These are phyloP conservation scores for Idaea biselata DNA, from an alignment of 2,888 invertebrate genomes.

Conservation along the genomic window DNA sequence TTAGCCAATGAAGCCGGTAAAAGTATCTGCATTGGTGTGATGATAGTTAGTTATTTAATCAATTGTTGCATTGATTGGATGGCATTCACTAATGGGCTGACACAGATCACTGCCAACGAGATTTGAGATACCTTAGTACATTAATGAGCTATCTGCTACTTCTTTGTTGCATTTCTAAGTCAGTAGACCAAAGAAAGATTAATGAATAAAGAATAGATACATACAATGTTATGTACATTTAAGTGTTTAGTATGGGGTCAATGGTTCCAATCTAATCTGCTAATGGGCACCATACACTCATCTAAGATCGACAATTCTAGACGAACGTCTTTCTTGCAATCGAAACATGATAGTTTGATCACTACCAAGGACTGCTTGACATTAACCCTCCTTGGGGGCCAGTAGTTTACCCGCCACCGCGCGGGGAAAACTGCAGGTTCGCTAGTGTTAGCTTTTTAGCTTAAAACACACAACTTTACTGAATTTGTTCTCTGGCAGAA, in stretches of 20 bases:
- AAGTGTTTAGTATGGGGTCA: neutral
- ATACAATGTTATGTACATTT: neutral
- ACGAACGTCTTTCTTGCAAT: too few species aligned
- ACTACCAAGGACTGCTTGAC: too few species aligned
- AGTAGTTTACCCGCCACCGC: too few species aligned
- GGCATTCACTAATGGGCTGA: constrained; percentile 3
- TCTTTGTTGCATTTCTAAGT: neutral
- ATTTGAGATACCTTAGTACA: constrained; percentile 1
- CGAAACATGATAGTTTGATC: too few species aligned
- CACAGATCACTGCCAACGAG: constrained; percentile 2
- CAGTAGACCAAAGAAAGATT: neutral
- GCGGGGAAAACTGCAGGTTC: too few species aligned
- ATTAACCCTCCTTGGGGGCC: too few species aligned
- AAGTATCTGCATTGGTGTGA: constrained; percentile 4
- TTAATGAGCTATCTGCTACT: neutral
- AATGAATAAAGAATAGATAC: neutral
- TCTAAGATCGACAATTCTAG: too few species aligned
- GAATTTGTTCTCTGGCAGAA: too few species aligned
- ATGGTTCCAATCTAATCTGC: too few species aligned
- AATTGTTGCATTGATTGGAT: constrained; percentile 6
- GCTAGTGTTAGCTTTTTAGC: too few species aligned
- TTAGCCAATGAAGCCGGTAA: constrained; percentile 17
- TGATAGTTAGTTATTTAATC: constrained; percentile 14
- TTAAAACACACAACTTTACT: too few species aligned
- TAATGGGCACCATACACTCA: too few species aligned